A percentile compares a stretch with the other conserved stretches of the same genome.
Conservation (phyloP, 2,797 vertebrate species). For the Spondyliosoma cantharus region DNA sequence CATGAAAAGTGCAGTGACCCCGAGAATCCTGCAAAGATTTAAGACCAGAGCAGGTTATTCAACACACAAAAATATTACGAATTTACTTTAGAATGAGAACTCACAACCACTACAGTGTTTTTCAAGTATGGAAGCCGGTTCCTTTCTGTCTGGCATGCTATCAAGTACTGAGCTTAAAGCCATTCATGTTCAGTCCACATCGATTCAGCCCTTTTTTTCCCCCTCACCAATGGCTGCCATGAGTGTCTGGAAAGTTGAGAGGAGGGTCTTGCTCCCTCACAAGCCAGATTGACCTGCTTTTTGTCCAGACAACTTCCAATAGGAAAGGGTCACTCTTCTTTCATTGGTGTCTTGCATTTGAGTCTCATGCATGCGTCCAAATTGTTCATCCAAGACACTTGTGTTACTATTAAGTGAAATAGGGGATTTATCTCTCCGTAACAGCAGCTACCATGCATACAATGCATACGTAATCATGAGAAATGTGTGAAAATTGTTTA, state of each 20-base stretch:
- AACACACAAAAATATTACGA: constrained; percentile 17
- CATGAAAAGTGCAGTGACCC: constrained; percentile 1
- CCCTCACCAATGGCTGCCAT: constrained; percentile 23
- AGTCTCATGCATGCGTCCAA: constrained; percentile 22
- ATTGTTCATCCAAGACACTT: constrained; percentile 13
- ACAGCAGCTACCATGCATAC: not conserved
- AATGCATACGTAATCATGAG: not conserved
- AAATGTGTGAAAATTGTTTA: not conserved
- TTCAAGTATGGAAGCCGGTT: constrained; percentile 14
- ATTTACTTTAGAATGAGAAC: not conserved
- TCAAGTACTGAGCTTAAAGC: constrained; percentile 48
- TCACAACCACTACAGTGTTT: not conserved
- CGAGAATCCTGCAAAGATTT: not conserved
- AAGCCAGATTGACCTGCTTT: constrained; percentile 56
- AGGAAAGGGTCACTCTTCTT: constrained; percentile 47
- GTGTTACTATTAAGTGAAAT: not conserved
- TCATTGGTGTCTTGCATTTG: constrained; percentile 32
- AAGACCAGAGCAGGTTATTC: not conserved
- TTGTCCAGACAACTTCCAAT: constrained; percentile 49
- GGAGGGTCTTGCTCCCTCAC: constrained; percentile 49
- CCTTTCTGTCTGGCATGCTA: constrained; percentile 33
- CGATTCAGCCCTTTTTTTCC: constrained; percentile 36
- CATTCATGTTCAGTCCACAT: constrained; percentile 47
- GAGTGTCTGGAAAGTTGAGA: constrained; percentile 57
- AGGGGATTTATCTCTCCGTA: not conserved